Evolutionary conservation across 2,888 invertebrate genomes (phyloP).

Genomic region (Camptogramma bilineatum): DNA sequence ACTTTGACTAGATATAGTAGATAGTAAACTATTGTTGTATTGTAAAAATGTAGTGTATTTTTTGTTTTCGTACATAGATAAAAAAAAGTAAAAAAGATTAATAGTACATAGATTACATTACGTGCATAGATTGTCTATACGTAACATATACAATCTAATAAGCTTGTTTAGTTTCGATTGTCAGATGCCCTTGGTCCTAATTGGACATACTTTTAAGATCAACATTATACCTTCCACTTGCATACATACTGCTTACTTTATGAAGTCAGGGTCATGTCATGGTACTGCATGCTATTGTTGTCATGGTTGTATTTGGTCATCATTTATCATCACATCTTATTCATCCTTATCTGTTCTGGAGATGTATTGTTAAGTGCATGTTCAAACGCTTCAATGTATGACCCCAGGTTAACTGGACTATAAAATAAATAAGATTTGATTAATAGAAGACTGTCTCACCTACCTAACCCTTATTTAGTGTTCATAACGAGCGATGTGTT

Average conservation of each 20-base stretch:
- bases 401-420: too few relatives aligned
- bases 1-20: too few relatives aligned
- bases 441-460: background rate
- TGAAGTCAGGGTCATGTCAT: constrained; percentile 46
- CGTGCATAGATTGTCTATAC: too few relatives aligned
- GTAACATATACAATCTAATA: background rate
- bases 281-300: constrained; percentile 30
- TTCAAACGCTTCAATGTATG: background rate
- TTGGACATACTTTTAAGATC: constrained; percentile 34
- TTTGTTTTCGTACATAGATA: too few relatives aligned
- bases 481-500: background rate
- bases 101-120: too few relatives aligned
- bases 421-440: background rate
- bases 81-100: too few relatives aligned
- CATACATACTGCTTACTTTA: constrained; percentile 28
- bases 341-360: constrained; percentile 2
- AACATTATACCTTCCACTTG: constrained; percentile 30
- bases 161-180: constrained; percentile 19
- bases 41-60: background rate
- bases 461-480: background rate
- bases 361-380: background rate
- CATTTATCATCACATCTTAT: constrained; percentile 4
- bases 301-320: constrained; percentile 10
- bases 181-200: constrained; percentile 51
- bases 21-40: too few relatives aligned